Conservation (phyloP, 1,140 invertebrate species). For the Neomicropteryx cornuta region DNA sequence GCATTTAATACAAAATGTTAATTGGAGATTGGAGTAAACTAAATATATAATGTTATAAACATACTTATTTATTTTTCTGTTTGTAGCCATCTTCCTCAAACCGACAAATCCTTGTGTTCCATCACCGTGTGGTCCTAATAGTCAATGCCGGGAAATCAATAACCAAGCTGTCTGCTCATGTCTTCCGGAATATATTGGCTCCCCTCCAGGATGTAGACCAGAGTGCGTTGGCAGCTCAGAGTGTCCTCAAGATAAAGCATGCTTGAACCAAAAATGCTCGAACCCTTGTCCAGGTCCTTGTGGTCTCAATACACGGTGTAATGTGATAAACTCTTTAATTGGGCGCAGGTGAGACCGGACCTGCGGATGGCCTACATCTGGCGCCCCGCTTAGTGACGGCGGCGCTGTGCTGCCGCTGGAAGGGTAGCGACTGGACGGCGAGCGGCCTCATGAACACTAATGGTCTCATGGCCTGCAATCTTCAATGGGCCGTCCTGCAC, state of each 20-base stretch:
- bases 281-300: slow-evolving; percentile 54
- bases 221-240: slow-evolving; percentile 54
- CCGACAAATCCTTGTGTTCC: slow-evolving; percentile 45
- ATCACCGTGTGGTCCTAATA: slow-evolving; percentile 57
- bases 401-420: too few relatives aligned
- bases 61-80: too few relatives aligned
- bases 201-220: slow-evolving; percentile 48
- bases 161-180: slow-evolving; percentile 51
- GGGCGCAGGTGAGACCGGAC: too few relatives aligned
- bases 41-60: too few relatives aligned
- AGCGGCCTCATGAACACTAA: too few relatives aligned
- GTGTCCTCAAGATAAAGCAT: slow-evolving; percentile 51
- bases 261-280: slow-evolving; percentile 53
- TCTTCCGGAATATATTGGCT: slow-evolving; percentile 46
- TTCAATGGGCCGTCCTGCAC: too few relatives aligned
- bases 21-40: too few relatives aligned
- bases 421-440: too few relatives aligned
- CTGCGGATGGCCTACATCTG: too few relatives aligned
- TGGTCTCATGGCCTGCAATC: too few relatives aligned
- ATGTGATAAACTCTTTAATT: slow-evolving; percentile 52
- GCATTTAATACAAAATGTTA: too few relatives aligned
- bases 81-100: slow-evolving; percentile 23
- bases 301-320: slow-evolving; percentile 52
- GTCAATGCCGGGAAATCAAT: slow-evolving; percentile 47
- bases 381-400: too few relatives aligned